Evolutionary conservation across 1,140 invertebrate species (phyloP), one percentile per base, ranked within the genome.

Genomic region (Mya arenaria): DNA sequence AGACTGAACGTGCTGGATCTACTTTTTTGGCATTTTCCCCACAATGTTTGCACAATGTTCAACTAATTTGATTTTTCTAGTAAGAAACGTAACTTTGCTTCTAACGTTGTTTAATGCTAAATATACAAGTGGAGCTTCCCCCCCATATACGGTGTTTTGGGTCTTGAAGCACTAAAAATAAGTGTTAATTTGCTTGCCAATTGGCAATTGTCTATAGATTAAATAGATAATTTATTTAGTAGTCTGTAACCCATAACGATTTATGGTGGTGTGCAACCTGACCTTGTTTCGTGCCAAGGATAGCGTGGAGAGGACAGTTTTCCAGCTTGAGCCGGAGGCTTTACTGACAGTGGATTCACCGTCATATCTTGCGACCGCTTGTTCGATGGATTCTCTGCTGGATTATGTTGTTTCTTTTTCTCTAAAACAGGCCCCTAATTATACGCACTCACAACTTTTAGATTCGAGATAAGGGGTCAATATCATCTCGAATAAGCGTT

Each of bases 241-340:
- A n/a, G n/a, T n/a, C n/a, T n/a, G n/a, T n/a, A n/a, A n/a, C n/a
- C 37, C 39, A 25, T 5, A 48, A n/a, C 17, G n/a, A 36, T 19
- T 2, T 15, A 25, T 25, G 37, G 23, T n/a, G 5, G 19, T 48
- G 23, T 6, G 19, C 32, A 48, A 1, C 44, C 10, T 75, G 60
- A 75, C 72, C 72, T 75, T 63, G 60, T 75, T 8, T 56, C 28
- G 36, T 75, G 72, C 72, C 72, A 75, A n/a, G 72, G 55, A 41
- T 62, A 63, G n/a, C 63, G 72, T 25, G 63, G 25, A 39, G 72
- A 34, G 8, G 72, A n/a, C 34, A 3, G 44, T 13, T 19, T 75
- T 34, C 36, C 63, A 37, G 10, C 13, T 63, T 0, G 72, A 75
- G 2, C 34, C 60, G 1, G 63, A 32, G 6, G 72, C 48, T 32